Base-by-base conservation (phyloP, 1,140 invertebrate genomes). In the Mylabris phalerata region DNA sequence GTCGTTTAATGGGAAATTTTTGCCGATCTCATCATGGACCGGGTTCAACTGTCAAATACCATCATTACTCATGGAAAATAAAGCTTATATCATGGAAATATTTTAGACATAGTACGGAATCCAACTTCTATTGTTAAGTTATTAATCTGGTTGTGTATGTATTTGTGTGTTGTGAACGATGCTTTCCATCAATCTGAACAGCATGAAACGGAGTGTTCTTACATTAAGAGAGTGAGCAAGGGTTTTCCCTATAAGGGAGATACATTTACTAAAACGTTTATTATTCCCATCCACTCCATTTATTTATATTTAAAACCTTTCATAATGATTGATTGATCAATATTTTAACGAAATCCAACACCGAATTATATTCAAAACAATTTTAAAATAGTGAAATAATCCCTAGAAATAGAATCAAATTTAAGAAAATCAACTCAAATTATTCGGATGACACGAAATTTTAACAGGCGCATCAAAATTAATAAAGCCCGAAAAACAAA, bases 51-150 rank as follows among this genome's bases (percentile, higher is more conserved):
- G 64, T 66, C 66, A 67, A 62, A 48, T 47, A 59, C 46, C 27
- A 64, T 64, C 66, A 67, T 67, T 67, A 67, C 59, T 67, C 66
- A 67, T 60, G 32, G 32, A 66, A 65, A 59, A 64, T 60, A 57
- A 67, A 65, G 63, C 61, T 32, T 32, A 7, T 60, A 67, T 60
- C 56, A 59, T 49, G 44, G 58, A 60, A 64, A 60, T 62, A 64
- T 66, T 62, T 54, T 52, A 58, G 57, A 56, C 55, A 55, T 48
- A 59, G 64, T 49, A 60, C 48, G 56, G 57, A 65, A 63, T 62
- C 62, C 59, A 64, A 62, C 65, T 67, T 61, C 55, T 63, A 67
- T 67, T 67, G 65, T 67, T 61, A 60, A 57, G 51, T 66, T 68
- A 68, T 68, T 68, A 68, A 68, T 68, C 62, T 66, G 57, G 52